Base-by-base conservation (phyloP, 2,888 invertebrate species). In the Craniophora ligustri region DNA sequence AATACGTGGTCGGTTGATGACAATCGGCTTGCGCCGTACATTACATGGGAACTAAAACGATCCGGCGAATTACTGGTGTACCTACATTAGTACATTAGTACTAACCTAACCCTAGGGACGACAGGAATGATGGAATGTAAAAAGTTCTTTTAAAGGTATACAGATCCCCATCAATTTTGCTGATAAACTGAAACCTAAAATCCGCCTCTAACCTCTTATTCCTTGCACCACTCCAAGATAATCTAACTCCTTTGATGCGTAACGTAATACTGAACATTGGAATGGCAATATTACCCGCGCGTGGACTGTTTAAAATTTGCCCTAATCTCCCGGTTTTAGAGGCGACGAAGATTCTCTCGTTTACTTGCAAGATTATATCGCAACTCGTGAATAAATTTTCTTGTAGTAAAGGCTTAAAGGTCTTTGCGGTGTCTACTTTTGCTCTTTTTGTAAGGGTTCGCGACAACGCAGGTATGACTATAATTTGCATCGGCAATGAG, bases 301-400 rank as follows among this genome's bases (percentile, higher is more conserved):
- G 38, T 42, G 19, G 36, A 45, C 55, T 44, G 38, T 54, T 57
- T 61, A 41, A 66, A 66, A 57, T 67, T 53, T 56, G 34, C 16
- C 35, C 32, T 53, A 54, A 70, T 70, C 66, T 56, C 30, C 23
- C 16, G 42, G 38, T 54, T 50, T 57, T 42, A 21, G 23, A 44
- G 16, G 21, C 42, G 13, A n/a, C 5, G 11, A 39, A 26, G 13
- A 39, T 50, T 56, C 32, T 14, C 15, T 15, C 42, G 47, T 46
- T 66, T 51, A 40, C 45, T 31, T 14, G 2, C n/a, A 13, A 58
- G 42, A 62, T 50, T 38, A 46, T 30, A n/a, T 35, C 38, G 30
- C 28, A 44, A n/a, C 11, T 38, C 10, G 5, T 34, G 60, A 53
- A 60, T 54, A 65, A 45, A 67, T 67, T 60, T 42, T 13, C 34